Evolutionary conservation across 2,888 invertebrate species (phyloP), one percentile per base, ranked within the genome.

Genomic region (Epistrophella euchroma): DNA sequence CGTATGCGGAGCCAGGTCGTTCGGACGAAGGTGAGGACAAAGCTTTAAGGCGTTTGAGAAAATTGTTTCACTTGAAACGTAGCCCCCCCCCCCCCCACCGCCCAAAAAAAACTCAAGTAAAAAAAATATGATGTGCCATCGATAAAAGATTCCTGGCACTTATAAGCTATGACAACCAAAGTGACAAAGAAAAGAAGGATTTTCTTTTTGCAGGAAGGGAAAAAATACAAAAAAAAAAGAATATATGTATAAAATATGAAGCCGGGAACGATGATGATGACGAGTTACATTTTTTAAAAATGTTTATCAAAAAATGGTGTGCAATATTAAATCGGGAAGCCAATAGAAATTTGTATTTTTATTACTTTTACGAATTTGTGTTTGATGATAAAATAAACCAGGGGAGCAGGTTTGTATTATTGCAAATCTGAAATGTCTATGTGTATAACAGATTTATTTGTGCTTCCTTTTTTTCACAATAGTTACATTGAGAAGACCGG

Each of bases 1-100:
- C 22, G 25, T 15, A 1, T 25, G 25, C 13, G 10, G 43, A 43
- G 32, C 47, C 40, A 56, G 28, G n/a, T 45, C 25, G 4, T 37
- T 13, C 6, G 37, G 2, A n/a, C 17, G 4, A n/a, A 45, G 4
- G 13, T 2, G 7, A 10, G 22, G 10, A 19, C 6, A 9, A 28
- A 37, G 28, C 50, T 47, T 62, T 66, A 71, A 66, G 47, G 62
- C 37, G 73, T 70, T 72, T 19, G 17, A 43, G 2, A 17, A 83
- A 70, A 78, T 78, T 83, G 62, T 78, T 83, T 78, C 64, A 64
- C 70, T 64, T 78, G 70, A 25, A 45, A 56, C 50, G 62, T 68
- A 74, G 40, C 56, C 32, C 40, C 17, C 13, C 4, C 15, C 7
- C 32, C 22, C 22, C 2, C 2, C 6, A 9, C 22, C 22, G 1